A percentile compares a stretch with the other conserved stretches of the same genome.
Conservation (phyloP, 2,113 vertebrate species). For the Trematocara macrostoma region DNA sequence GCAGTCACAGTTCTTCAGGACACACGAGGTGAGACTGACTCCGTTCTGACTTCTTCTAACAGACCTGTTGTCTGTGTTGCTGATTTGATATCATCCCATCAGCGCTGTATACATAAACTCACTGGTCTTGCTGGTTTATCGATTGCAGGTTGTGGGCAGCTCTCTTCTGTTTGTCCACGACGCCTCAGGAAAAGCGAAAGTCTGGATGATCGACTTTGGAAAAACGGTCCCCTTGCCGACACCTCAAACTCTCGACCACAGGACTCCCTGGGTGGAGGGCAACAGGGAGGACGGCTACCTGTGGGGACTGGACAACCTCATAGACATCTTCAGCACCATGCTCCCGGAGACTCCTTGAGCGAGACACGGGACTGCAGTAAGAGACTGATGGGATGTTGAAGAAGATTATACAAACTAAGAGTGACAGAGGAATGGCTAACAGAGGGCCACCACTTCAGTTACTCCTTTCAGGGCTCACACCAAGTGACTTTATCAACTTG, state of each 20-base stretch:
- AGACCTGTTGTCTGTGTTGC: neutral
- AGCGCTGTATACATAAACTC: neutral
- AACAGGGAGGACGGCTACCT: slow-evolving; percentile 89
- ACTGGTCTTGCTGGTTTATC: neutral
- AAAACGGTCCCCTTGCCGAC: slow-evolving; percentile 79
- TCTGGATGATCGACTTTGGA: slow-evolving; percentile 95
- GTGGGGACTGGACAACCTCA: slow-evolving; percentile 88
- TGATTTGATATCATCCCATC: neutral
- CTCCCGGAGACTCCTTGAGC: slow-evolving; percentile 38
- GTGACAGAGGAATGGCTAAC: neutral
- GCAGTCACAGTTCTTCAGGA: slow-evolving; percentile 79
- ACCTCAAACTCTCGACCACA: slow-evolving; percentile 77
- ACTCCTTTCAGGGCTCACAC: neutral
- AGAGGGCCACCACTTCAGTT: neutral
- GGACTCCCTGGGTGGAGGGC: slow-evolving; percentile 83
- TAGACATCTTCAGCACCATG: slow-evolving; percentile 74
- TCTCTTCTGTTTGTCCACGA: slow-evolving; percentile 89
- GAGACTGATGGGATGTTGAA: neutral
- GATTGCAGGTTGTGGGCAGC: slow-evolving; percentile 82
- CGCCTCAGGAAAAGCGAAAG: slow-evolving; percentile 74
- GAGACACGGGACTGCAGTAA: neutral
- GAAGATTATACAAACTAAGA: neutral
- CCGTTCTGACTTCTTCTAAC: neutral
- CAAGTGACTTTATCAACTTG: slow-evolving; percentile 8
- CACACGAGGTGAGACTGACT: slow-evolving; percentile 77